A percentile compares a stretch with the other conserved stretches of the same genome.
phyloP scores from a whole-genome alignment of 1,140 invertebrate genomes.

The Bemisia tabaci region DNA sequence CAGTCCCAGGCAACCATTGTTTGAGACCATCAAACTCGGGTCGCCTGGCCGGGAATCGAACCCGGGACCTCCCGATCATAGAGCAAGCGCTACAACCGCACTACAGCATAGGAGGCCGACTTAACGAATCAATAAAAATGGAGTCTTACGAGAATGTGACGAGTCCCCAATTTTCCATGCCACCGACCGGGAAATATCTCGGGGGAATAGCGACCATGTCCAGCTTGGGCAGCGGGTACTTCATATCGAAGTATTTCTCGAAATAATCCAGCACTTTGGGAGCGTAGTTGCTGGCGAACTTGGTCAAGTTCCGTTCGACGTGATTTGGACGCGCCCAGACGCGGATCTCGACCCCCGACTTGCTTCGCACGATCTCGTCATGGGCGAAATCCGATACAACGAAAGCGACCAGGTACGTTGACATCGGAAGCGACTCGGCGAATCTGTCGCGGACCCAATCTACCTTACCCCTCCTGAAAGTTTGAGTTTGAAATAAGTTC shows the following conservation, averaged over 20 bases:
- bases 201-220: conserved; percentile 86
- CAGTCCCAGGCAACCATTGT: no score
- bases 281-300: conserved; percentile 64
- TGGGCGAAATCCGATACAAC: conserved; percentile 75
- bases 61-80: no score
- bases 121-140: no score
- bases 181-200: conserved; percentile 82
- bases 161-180: conserved; percentile 82
- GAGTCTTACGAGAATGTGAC: conserved; percentile 69
- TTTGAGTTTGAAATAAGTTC: no score
- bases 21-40: no score
- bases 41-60: no score
- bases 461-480: no score
- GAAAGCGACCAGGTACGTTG: conserved; percentile 86
- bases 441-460: conserved; percentile 69
- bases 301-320: conserved; percentile 56
- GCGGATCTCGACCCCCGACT: conserved; percentile 34
- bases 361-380: conserved; percentile 32
- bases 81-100: no score
- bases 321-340: conserved; percentile 76
- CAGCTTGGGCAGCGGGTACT: conserved; percentile 67
- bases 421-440: conserved; percentile 73
- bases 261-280: conserved; percentile 65
- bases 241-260: conserved; percentile 74
- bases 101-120: no score